Evolutionary conservation across 2,797 vertebrate species (phyloP).

Genomic region (Danio albolineatus): DNA sequence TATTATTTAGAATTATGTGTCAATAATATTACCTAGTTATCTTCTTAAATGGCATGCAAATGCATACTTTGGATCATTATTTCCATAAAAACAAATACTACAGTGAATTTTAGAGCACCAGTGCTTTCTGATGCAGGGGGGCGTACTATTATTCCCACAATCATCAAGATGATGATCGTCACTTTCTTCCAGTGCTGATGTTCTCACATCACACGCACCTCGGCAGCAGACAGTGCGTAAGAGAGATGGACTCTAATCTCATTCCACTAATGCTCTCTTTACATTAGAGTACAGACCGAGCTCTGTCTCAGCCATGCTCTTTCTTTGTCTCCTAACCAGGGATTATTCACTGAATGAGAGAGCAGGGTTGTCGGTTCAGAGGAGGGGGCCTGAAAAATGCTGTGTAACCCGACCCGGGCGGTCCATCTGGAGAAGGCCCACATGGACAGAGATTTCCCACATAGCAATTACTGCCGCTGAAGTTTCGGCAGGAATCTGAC

Average conservation of each 20-base stretch:
- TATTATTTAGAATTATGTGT: neutral
- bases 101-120: neutral
- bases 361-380: slow-evolving; percentile 66
- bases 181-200: slow-evolving; percentile 56
- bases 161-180: neutral
- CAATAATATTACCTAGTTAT: neutral
- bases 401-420: slow-evolving; percentile 79
- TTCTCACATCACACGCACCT: slow-evolving; percentile 72
- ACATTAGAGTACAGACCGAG: slow-evolving; percentile 73
- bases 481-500: slow-evolving; percentile 71
- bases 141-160: neutral
- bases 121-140: neutral
- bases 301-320: slow-evolving; percentile 70
- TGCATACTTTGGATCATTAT: neutral
- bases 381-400: slow-evolving; percentile 75
- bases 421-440: slow-evolving; percentile 81
- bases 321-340: slow-evolving; percentile 57
- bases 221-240: slow-evolving; percentile 76
- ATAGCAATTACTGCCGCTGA: slow-evolving; percentile 78
- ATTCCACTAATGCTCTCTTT: slow-evolving; percentile 80
- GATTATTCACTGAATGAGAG: slow-evolving; percentile 55
- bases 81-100: neutral
- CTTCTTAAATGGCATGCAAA: neutral
- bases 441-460: slow-evolving; percentile 79
- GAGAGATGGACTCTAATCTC: slow-evolving; percentile 74